Base-by-base conservation (phyloP, 2,888 invertebrate species). In the Leptogaster cylindrica region DNA sequence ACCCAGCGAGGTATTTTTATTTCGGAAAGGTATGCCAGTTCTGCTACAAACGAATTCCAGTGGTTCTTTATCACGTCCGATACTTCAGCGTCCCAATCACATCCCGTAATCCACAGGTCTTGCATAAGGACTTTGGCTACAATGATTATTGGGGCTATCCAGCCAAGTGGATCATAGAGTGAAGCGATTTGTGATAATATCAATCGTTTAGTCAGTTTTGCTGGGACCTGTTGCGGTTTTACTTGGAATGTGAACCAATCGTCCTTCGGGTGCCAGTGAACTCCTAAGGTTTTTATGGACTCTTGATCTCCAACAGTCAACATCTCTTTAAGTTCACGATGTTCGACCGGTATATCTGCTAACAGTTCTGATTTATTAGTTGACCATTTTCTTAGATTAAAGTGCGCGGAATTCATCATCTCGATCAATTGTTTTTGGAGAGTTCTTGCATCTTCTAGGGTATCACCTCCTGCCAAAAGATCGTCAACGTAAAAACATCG, bases 401-500 rank as follows among this genome's bases (percentile, higher is more conserved):
- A 1, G 1, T 10, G 1, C 7, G 1, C 31, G 31, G 1, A 31
- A 31, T 31, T 6, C 7, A 1, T 31, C 31, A 31, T 31, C 31
- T 31, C 7, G 31, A 31, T 31, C 10, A 31, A 1, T 31, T 31
- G 31, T 8, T 10, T 10, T 31, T 31, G 31, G 6, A 31, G 20
- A 5, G 6, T 16, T 23, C n/a, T 50, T n/a, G 50, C 50, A 10
- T 10, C 16, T 50, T 10, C 16, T 6, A 50, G 7, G 6, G 10
- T 25, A n/a, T 20, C 2, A n/a, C 3, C n/a, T 6, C 46, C 16
- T 3, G 16, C 1, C 3, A 46, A 16, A 4, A 46, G 8, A 3
- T 46, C 46, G 46, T 46, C 46, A 8, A 3, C 46, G 1, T 46
- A 46, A 46, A 46, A 46, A n/a, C n/a, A n/a, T n/a, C n/a, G 14